Evolutionary conservation across 2,888 invertebrate genomes (phyloP), one percentile per base, ranked within the genome.

Genomic region (Copidosoma aretas): DNA sequence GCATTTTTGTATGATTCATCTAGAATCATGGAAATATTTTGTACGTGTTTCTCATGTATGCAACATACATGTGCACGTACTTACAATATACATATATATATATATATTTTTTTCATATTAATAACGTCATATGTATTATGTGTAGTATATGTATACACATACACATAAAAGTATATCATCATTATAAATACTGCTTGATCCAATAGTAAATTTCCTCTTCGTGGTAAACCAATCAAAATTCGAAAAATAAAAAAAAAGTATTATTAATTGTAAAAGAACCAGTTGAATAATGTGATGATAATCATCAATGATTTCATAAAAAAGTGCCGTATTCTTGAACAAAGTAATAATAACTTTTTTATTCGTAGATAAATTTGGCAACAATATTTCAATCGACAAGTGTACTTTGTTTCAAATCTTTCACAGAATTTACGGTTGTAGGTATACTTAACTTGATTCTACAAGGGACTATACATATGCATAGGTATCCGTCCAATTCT

Each of bases 11-110:
- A 63, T 64, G 64, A 63, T 68, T 61, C 61, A 66, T 58, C 14
- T 71, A 70, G 56, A 75, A 69, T 73, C 67, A 67, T 58, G 68
- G 17, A n/a, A 67, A 52, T 57, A 60, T 54, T 67, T 58, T 66
- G 59, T 68, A 43, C 39, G 49, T n/a, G 32, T 64, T 12, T 3
- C 43, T 46, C 43, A 46, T 25, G 22, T 53, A 53, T 10, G 22
- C 22, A 53, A 41, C 14, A 41, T 41, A 41, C 41, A 41, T 41
- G 43, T 15, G 43, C 14, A 46, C 17, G 43, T 46, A 46, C 15
- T 8, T 46, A 46, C 12, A 8, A 14, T 46, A 15, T 46, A 14
- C 12, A 46, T 15, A 41, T 41, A 41, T 41, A 41, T 10, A 41
- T 41, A 41, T 41, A 41, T 41, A 41, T 41, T 41, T 41, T 41